Evolutionary conservation across 1,140 invertebrate genomes (phyloP).

Genomic region (Scaptomyza pallida): DNA sequence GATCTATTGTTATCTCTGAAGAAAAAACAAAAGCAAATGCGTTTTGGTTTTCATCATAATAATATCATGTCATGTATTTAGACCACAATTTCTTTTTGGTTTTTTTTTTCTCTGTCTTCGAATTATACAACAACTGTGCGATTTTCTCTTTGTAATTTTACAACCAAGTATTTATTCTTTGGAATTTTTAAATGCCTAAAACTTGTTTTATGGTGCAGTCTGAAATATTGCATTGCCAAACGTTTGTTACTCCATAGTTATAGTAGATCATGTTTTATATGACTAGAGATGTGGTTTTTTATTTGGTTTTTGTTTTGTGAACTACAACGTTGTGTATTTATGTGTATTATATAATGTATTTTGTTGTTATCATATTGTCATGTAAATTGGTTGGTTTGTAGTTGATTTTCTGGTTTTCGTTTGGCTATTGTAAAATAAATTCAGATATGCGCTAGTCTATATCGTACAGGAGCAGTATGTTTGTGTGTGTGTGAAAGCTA

Average conservation of each 20-base stretch:
- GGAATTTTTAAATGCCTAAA: conserved; percentile 71
- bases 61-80: conserved; percentile 73
- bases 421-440: conserved; percentile 71
- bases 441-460: conserved; percentile 36
- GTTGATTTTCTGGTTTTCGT: conserved; percentile 22
- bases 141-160: conserved; percentile 41
- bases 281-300: conserved; percentile 22
- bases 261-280: conserved; percentile 26
- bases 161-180: conserved; percentile 40
- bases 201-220: conserved; percentile 64
- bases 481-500: conserved; percentile 26
- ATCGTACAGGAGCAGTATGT: conserved; percentile 62
- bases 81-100: conserved; percentile 16
- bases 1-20: conserved; percentile 61
- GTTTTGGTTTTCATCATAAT: conserved; percentile 52
- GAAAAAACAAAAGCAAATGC: conserved; percentile 28
- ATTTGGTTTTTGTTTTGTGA: conserved; percentile 9
- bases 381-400: conserved; percentile 66
- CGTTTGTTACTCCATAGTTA: conserved; percentile 45
- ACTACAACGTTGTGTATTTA: conserved; percentile 32
- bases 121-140: conserved; percentile 67
- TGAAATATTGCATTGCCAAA: conserved; percentile 65
- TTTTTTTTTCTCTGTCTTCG: neutral
- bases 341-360: conserved; percentile 30
- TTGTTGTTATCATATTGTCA: conserved; percentile 70